Percentiles rank a stretch among this genome's conserved stretches.
These are phyloP conservation scores for Lepas anatifera DNA, from an alignment of 2,888 invertebrate genomes.

Conservation along the genomic window DNA sequence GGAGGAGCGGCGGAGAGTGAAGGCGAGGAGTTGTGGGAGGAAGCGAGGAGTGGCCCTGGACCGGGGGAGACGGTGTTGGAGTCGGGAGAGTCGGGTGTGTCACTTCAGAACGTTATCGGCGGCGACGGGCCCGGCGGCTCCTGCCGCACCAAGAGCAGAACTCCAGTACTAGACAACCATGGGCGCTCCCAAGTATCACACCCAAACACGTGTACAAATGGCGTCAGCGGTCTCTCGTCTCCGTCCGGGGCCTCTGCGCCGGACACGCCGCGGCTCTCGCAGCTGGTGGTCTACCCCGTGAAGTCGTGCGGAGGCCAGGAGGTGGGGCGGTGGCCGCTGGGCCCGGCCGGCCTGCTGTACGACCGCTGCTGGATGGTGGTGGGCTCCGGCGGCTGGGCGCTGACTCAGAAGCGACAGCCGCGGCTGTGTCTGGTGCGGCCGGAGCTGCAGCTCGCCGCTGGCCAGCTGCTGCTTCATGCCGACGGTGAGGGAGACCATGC, in stretches of 20 bases:
- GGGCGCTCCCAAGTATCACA: too few species aligned
- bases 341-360: constrained; percentile 62
- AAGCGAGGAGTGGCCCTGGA: too few species aligned
- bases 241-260: neutral
- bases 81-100: too few species aligned
- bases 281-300: constrained; percentile 66
- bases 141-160: too few species aligned
- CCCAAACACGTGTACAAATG: too few species aligned
- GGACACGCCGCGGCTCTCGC: constrained; percentile 30
- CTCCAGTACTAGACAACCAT: too few species aligned
- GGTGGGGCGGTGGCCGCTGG: constrained; percentile 57
- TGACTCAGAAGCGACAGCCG: constrained; percentile 77
- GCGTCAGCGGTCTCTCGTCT: too few species aligned
- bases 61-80: too few species aligned
- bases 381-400: constrained; percentile 60
- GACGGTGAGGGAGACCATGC: constrained; percentile 22
- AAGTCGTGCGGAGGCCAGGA: constrained; percentile 79
- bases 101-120: too few species aligned
- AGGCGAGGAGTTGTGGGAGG: too few species aligned
- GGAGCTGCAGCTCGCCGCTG: constrained; percentile 46
- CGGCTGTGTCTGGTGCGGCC: constrained; percentile 68
- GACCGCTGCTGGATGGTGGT: constrained; percentile 93
- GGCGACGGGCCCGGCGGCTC: too few species aligned
- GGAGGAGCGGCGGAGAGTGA: neutral
- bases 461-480: constrained; percentile 30